Percentiles rank a stretch among this genome's conserved stretches.
Evolutionary conservation across 64 coral and sea anemone species (phyloP).

Genomic region (Montipora foliosa): DNA sequence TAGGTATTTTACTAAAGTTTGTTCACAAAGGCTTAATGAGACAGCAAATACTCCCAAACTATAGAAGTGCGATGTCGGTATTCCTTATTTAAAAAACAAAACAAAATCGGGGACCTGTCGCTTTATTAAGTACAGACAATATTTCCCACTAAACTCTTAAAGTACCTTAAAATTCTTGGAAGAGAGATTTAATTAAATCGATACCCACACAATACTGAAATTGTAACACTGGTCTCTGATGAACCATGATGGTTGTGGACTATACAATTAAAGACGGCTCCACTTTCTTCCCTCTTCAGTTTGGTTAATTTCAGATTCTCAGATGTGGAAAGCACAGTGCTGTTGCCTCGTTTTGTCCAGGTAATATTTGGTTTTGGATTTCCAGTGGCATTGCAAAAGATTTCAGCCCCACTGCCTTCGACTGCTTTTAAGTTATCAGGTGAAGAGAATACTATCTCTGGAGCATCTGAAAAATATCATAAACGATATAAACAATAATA

Average conservation of each 20-base stretch:
- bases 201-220: not conserved
- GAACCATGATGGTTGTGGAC: not conserved
- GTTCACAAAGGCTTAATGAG: no score
- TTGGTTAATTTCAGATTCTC: not conserved
- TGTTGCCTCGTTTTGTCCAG: not conserved
- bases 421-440: not conserved
- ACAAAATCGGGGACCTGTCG: no score
- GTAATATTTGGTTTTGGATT: not conserved
- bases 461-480: not conserved
- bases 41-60: no score
- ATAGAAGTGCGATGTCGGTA: no score
- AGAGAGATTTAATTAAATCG: no score
- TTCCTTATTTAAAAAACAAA: no score
- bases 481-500: not conserved
- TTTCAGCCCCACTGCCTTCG: not conserved
- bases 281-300: not conserved
- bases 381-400: not conserved
- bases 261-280: not conserved
- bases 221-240: not conserved
- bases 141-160: no score
- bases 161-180: no score
- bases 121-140: no score
- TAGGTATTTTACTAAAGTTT: no score
- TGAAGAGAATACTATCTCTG: not conserved
- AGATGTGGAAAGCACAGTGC: not conserved